These are phyloP conservation scores for Petaurus breviceps DNA, from an alignment of 2,113 vertebrate genomes.

Conservation along the genomic window DNA sequence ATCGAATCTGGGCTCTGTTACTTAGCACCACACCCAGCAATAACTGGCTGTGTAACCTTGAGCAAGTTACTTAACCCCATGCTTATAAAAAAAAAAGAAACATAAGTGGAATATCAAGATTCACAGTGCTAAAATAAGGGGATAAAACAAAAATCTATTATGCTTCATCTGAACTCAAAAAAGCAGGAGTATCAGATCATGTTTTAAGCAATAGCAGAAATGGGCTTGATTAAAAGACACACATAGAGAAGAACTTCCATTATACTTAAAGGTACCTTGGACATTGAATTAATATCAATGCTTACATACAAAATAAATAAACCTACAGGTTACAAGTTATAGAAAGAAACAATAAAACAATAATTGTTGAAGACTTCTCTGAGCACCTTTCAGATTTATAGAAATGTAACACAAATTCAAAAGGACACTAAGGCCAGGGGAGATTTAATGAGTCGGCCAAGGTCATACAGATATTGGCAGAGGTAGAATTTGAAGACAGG, in stretches of 20 bases:
- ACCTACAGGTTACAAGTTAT: not conserved
- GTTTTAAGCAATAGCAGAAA: not conserved
- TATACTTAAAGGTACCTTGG: not conserved
- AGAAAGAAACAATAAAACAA: not conserved
- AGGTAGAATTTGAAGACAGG: not conserved
- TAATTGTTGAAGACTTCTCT: not conserved
- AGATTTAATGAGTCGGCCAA: not conserved
- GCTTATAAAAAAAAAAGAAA: too few relatives aligned
- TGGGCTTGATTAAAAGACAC: not conserved
- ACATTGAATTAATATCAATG: not conserved
- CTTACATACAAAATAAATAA: not conserved
- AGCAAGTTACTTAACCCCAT: too few relatives aligned
- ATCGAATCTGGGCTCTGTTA: too few relatives aligned
- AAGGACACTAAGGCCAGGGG: not conserved
- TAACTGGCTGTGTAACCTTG: too few relatives aligned
- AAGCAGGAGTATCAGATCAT: not conserved
- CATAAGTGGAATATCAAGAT: not conserved
- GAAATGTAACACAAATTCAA: not conserved
- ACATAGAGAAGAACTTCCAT: not conserved
- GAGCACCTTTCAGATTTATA: not conserved
- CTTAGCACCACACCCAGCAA: too few relatives aligned
- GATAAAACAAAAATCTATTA: not conserved
- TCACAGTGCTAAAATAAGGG: not conserved
- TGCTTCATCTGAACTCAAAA: not conserved
- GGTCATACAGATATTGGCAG: not conserved